Conservation (phyloP, 2,797 vertebrate genomes). For the Heterohyrax brucei region DNA sequence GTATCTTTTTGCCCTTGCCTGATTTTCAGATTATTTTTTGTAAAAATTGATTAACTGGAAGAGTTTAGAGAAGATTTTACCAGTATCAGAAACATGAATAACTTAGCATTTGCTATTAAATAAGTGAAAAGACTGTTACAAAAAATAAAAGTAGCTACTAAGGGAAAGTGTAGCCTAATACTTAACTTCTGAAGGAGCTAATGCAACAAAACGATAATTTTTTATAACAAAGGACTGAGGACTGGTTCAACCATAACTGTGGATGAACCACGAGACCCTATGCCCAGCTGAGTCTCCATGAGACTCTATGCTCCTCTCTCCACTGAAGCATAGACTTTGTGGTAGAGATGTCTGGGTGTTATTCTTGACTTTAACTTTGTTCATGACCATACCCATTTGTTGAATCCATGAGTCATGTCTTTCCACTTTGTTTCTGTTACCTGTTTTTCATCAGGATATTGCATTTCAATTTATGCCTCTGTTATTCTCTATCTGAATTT, state of each 20-base stretch:
- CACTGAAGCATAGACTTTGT: neutral
- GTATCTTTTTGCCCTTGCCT: neutral
- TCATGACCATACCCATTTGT: neutral
- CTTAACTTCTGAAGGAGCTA: neutral
- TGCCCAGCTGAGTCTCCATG: neutral
- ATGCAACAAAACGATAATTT: neutral
- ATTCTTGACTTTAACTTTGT: neutral
- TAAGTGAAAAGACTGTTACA: slow-evolving; percentile 10
- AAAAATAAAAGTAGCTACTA: slow-evolving; percentile 35
- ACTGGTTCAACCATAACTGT: neutral
- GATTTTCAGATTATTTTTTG: slow-evolving; percentile 37
- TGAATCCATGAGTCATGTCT: neutral
- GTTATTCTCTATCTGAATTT: neutral
- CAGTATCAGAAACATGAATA: neutral
- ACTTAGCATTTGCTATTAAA: neutral
- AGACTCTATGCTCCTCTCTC: neutral
- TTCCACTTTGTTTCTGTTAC: neutral
- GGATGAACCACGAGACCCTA: neutral
- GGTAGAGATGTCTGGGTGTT: neutral
- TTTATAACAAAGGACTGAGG: neutral
- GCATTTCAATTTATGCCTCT: neutral
- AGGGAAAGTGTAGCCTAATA: neutral
- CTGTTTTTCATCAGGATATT: neutral
- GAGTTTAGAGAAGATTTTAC: neutral
- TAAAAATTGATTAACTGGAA: neutral